Percentiles rank a stretch among this genome's conserved stretches.
These are phyloP conservation scores for Eilema sororculum DNA, from an alignment of 2,888 invertebrate species.

Conservation along the genomic window DNA sequence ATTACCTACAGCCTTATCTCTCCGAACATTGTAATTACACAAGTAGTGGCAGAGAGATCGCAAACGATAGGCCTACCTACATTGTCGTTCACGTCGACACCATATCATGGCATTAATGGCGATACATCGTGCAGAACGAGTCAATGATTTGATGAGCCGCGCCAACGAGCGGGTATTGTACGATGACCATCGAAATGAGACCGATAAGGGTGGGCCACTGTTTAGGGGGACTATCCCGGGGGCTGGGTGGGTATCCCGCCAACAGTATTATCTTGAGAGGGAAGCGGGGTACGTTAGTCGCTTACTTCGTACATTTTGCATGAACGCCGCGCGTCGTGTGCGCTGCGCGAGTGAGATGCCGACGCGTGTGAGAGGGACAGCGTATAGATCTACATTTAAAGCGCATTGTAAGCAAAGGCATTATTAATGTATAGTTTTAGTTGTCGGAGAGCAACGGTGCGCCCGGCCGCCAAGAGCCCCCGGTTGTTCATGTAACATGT, in stretches of 20 bases:
- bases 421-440: conserved; percentile 87
- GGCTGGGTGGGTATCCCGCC: conserved; percentile 49
- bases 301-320: conserved; percentile 81
- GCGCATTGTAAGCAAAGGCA: conserved; percentile 86
- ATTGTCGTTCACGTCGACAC: conserved; percentile 20
- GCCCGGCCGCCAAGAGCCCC: conserved; percentile 74
- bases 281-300: conserved; percentile 71
- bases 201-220: conserved; percentile 56
- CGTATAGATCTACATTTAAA: conserved; percentile 85
- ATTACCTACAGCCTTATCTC: not conserved
- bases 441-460: conserved; percentile 81
- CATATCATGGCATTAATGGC: conserved; percentile 49
- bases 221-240: conserved; percentile 36
- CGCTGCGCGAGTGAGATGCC: conserved; percentile 68
- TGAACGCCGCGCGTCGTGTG: conserved; percentile 68
- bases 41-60: conserved; percentile 5
- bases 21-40: no score
- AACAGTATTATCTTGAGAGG: conserved; percentile 78
- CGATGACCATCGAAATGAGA: conserved; percentile 63
- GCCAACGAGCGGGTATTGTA: conserved; percentile 36
- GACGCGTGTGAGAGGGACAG: conserved; percentile 62
- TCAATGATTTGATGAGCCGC: conserved; percentile 55
- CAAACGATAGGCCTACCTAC: not conserved
- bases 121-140: conserved; percentile 42
- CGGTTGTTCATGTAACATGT: conserved; percentile 82